Percentiles rank a stretch among this genome's conserved stretches.
These are phyloP conservation scores for Drosophila burlai DNA, from an alignment of 1,140 invertebrate species.

Conservation along the genomic window DNA sequence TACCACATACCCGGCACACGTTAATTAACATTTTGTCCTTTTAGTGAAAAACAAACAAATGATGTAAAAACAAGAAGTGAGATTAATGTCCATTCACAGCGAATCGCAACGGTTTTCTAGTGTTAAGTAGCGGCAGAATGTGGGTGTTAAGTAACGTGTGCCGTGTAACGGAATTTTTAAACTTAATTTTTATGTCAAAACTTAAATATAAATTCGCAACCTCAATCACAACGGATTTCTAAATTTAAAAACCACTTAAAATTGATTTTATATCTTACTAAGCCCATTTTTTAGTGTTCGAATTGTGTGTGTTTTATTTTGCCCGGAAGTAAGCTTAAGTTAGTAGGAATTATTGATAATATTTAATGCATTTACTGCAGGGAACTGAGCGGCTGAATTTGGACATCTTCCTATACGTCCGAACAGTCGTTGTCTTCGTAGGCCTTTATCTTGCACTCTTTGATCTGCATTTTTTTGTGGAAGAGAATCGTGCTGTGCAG, in stretches of 20 bases:
- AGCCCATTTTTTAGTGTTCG: background rate
- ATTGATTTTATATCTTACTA: background rate
- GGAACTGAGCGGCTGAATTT: background rate
- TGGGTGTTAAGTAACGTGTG: background rate
- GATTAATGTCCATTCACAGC: background rate
- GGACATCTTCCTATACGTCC: slow-evolving; percentile 41
- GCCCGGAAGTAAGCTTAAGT: background rate
- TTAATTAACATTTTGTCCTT: slow-evolving; percentile 36
- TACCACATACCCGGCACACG: slow-evolving; percentile 32
- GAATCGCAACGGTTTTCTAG: background rate
- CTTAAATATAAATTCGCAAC: too few relatives aligned
- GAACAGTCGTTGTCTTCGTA: slow-evolving; percentile 71
- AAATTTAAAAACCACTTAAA: background rate
- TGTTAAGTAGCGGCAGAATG: background rate
- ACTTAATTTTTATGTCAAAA: background rate
- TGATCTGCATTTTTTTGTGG: slow-evolving; percentile 74
- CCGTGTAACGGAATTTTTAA: background rate
- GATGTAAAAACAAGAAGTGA: background rate
- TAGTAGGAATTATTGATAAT: background rate
- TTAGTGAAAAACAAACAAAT: slow-evolving; percentile 16
- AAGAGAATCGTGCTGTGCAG: slow-evolving; percentile 69
- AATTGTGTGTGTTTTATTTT: slow-evolving; percentile 17
- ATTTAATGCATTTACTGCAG: background rate
- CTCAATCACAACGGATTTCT: too few relatives aligned
- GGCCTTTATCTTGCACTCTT: slow-evolving; percentile 56